Percentiles rank a stretch among this genome's conserved stretches.
These are phyloP conservation scores for Drosophila pseudoobscura DNA, from an alignment of 1,140 invertebrate genomes.

Conservation along the genomic window DNA sequence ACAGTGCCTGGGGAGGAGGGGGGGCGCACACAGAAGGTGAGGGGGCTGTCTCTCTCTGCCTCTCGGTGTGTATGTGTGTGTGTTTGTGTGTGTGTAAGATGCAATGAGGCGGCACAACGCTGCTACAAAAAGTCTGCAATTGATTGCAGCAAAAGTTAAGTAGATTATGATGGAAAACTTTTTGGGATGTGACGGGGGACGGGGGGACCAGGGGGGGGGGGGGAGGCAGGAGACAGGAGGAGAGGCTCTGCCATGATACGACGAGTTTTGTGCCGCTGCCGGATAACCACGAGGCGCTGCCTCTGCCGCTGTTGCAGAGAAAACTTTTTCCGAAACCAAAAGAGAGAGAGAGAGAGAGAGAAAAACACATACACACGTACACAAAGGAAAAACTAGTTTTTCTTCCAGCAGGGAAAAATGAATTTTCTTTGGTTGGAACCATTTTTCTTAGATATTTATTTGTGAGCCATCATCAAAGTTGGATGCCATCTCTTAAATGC, in stretches of 20 bases:
- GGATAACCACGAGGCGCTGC: conserved; percentile 44
- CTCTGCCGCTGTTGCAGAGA: conserved; percentile 16
- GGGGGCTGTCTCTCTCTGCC: conserved; percentile 26
- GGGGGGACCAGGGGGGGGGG: background rate
- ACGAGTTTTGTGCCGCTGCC: conserved; percentile 48
- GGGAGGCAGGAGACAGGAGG: conserved; percentile 7
- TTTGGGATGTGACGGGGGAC: conserved; percentile 13
- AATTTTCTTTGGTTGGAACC: conserved; percentile 37
- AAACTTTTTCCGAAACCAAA: conserved; percentile 55
- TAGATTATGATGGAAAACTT: conserved; percentile 81
- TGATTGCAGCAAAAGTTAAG: conserved; percentile 81
- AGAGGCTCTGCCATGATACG: conserved; percentile 48
- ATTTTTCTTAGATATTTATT: conserved; percentile 64
- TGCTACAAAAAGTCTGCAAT: conserved; percentile 65
- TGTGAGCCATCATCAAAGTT: conserved; percentile 55
- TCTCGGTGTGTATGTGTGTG: background rate
- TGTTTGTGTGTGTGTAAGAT: conserved; percentile 44
- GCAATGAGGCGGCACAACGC: conserved; percentile 67
- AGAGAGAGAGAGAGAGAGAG: background rate
- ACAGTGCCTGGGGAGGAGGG: background rate
- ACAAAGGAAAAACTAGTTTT: conserved; percentile 62
- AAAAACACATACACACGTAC: conserved; percentile 16
- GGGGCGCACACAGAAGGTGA: too few species aligned
- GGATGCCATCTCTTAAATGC: conserved; percentile 43
- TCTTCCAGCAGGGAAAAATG: conserved; percentile 24